Base-by-base conservation (phyloP, 2,888 invertebrate genomes). In the Lithophane socia region DNA sequence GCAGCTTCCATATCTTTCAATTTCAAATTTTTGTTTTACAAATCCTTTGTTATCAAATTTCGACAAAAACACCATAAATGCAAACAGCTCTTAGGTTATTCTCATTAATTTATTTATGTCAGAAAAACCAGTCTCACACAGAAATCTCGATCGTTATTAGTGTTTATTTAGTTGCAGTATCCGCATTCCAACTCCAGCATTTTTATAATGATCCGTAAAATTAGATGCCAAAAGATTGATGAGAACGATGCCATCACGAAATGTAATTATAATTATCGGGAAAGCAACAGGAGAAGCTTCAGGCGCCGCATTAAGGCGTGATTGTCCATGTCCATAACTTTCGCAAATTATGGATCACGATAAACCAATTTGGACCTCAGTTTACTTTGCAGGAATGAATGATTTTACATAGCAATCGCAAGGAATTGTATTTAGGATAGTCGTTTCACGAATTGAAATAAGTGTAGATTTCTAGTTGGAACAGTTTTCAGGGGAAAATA, bases 321-420 rank as follows among this genome's bases (percentile, higher is more conserved):
- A 84, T 84, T 83, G 83, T 80, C 76, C 54, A 73, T 63, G 80
- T 69, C 75, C 73, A 83, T 80, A 83, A 80, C 80, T 84, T 76
- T 80, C 76, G 80, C 84, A 84, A 83, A 83, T 83, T 83, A 83
- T 84, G 84, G 83, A 75, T 80, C 84, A 83, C 83, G 84, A 84
- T 80, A 80, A 73, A 75, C 80, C 84, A 84, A 83, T 83, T 84
- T 84, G 64, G 80, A 75, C 52, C 75, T 67, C 82, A 69, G 84
- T 84, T 80, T 80, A 72, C 71, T 79, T 67, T 64, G 58, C 60
- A 83, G 60, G 69, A 82, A 66, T 77, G 70, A 80, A 76, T 80
- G 77, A 82, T 77, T 79, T 76, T 77, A 63, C 80, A 76, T 76
- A 72, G 49, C 56, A 71, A 73, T 63, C 66, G 66, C 29, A 67